Conservation (phyloP, 2,113 vertebrate species). For the Sisor rabdophorus region DNA sequence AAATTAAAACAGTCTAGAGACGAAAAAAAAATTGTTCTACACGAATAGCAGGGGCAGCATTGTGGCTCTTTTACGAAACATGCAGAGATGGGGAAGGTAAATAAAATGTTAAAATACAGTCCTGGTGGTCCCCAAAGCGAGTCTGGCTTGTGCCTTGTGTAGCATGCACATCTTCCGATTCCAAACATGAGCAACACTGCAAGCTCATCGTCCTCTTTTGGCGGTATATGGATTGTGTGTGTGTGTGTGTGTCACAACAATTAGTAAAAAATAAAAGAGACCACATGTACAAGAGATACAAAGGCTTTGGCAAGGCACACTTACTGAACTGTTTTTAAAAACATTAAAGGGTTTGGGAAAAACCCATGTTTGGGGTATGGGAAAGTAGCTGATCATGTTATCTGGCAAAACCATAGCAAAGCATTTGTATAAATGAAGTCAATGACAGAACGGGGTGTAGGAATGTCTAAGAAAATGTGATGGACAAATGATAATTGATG, state of each 20-base stretch:
- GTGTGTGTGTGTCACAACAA: slow-evolving; percentile 62
- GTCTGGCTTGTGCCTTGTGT: slow-evolving; percentile 76
- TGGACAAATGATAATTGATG: neutral
- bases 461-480: slow-evolving; percentile 6
- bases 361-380: slow-evolving; percentile 63
- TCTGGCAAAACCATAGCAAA: slow-evolving; percentile 80
- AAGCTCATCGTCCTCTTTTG: slow-evolving; percentile 55
- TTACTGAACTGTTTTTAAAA: slow-evolving; percentile 31
- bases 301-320: slow-evolving; percentile 60
- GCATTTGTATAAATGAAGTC: slow-evolving; percentile 66
- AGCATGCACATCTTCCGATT: slow-evolving; percentile 87
- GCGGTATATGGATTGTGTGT: slow-evolving; percentile 57
- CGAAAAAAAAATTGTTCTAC: neutral
- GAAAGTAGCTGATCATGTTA: slow-evolving; percentile 70
- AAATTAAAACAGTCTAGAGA: neutral
- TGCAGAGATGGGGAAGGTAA: slow-evolving; percentile 72
- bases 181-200: slow-evolving; percentile 78
- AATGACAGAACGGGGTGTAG: neutral
- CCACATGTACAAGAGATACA: slow-evolving; percentile 62
- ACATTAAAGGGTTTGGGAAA: slow-evolving; percentile 14
- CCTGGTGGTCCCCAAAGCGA: slow-evolving; percentile 81
- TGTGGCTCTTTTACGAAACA: slow-evolving; percentile 70
- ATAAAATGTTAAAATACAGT: slow-evolving; percentile 79
- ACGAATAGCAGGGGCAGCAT: slow-evolving; percentile 58
- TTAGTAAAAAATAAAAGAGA: slow-evolving; percentile 52